Evolutionary conservation across 2,113 vertebrate species (phyloP).

Genomic region (Plecotus auritus): DNA sequence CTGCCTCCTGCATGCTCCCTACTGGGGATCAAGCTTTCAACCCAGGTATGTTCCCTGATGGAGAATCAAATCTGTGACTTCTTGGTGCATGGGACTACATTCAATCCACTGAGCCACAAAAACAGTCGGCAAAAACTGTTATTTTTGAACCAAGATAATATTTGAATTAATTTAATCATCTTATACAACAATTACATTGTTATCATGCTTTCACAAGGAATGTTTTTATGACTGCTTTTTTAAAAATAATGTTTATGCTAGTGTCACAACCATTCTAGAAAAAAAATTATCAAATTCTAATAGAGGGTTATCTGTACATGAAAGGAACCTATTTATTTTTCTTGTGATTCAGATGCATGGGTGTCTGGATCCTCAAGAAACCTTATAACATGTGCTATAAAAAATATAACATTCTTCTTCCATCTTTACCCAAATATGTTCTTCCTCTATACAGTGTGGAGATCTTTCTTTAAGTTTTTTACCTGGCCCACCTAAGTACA

Average conservation of each 20-base stretch:
- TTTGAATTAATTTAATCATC: not conserved
- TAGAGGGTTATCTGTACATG: not conserved
- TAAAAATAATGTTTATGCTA: not conserved
- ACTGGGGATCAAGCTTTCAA: too few relatives aligned
- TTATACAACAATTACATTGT: not conserved
- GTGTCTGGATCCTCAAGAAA: not conserved
- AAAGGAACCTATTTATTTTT: not conserved
- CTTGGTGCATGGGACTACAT: too few relatives aligned
- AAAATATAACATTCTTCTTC: too few relatives aligned
- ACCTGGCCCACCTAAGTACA: not conserved
- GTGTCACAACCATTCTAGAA: not conserved
- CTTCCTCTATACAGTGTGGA: not conserved
- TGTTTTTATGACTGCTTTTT: not conserved
- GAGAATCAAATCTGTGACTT: too few relatives aligned
- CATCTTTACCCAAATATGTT: not conserved
- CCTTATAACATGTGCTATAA: not conserved
- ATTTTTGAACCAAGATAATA: not conserved
- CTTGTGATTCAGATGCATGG: not conserved
- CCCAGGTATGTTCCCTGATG: too few relatives aligned
- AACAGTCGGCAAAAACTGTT: not conserved
- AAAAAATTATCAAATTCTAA: not conserved
- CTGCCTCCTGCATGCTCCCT: too few relatives aligned
- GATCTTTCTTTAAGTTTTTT: not conserved
- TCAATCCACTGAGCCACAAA: too few relatives aligned
- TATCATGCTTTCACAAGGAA: not conserved